Evolutionary conservation across 2,888 invertebrate genomes (phyloP), one percentile per base, ranked within the genome.

Genomic region (Aleiodes alternator): DNA sequence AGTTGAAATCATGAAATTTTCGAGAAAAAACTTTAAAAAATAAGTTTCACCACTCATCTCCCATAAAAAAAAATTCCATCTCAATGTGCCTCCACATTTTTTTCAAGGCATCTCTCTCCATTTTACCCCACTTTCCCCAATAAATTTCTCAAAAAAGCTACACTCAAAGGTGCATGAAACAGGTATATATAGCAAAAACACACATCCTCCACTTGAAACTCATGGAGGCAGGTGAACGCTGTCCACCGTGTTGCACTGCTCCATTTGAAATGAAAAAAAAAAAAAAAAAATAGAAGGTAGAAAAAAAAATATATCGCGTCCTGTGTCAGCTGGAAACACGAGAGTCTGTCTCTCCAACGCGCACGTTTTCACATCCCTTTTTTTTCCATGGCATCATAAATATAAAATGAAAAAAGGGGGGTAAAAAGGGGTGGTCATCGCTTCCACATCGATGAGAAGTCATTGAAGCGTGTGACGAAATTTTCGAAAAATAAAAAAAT

Each of bases 271-370:
- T 50, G 68, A 23, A 23, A 23, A 23, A 23, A 23, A 23, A 23
- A 23, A 23, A 23, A 23, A 1, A 73, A 73, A 68, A 72, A 56
- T 34, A 72, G 38, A 38, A 43, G 38, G 38, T 53, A 61, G 11
- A 48, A 61, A 38, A 53, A 53, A 53, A 68, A 73, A 57, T 14
- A 68, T 14, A 72, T 70, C 23, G 23, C 31, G 48, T 50, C 61
- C 57, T 68, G 34, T 57, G 68, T 73, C 73, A 73, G 73, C 68
- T 73, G 73, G 56, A 53, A 72, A 66, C 66, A 66, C 38, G 56
- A 72, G 56, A 12, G 31, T n/a, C n/a, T n/a, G 48, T 6, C 9
- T 64, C n/a, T 51, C n/a, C 31, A 29, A n/a, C 43, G 12, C 34
- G 9, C 43, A 31, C 48, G 38, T 38, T 51, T 48, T 23, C 23